Percentiles rank a stretch among this genome's conserved stretches.
These are phyloP conservation scores for Eurois occulta DNA, from an alignment of 2,888 invertebrate species.

Conservation along the genomic window DNA sequence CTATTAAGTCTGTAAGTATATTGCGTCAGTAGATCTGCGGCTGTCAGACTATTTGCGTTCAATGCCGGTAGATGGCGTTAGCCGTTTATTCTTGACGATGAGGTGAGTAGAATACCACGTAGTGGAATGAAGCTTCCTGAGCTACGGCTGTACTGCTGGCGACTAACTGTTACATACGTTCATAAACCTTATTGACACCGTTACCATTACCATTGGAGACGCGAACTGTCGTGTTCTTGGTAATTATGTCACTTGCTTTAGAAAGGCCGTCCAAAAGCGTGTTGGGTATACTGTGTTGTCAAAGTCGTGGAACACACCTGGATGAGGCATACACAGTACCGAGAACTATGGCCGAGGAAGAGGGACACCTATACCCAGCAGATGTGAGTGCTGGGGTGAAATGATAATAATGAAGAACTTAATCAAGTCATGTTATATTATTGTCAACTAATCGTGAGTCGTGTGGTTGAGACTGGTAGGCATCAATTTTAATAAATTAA, in stretches of 20 bases:
- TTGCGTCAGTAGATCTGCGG: no score
- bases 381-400: not conserved
- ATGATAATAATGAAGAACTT: not conserved
- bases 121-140: no score
- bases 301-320: not conserved
- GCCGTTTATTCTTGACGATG: no score
- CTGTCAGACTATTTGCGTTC: no score
- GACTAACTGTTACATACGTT: no score
- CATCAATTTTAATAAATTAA: not conserved
- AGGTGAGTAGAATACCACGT: no score
- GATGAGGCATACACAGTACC: not conserved
- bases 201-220: not conserved
- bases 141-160: no score
- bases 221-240: not conserved
- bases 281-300: not conserved
- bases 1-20: no score
- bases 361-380: not conserved
- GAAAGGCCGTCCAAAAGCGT: not conserved
- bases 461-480: not conserved
- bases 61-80: no score
- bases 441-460: not conserved
- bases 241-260: not conserved
- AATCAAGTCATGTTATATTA: not conserved
- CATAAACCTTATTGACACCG: conserved; percentile 3
- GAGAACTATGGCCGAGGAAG: no score